phyloP scores from a whole-genome alignment of 2,888 invertebrate genomes.

The Phyto melanocephala region DNA sequence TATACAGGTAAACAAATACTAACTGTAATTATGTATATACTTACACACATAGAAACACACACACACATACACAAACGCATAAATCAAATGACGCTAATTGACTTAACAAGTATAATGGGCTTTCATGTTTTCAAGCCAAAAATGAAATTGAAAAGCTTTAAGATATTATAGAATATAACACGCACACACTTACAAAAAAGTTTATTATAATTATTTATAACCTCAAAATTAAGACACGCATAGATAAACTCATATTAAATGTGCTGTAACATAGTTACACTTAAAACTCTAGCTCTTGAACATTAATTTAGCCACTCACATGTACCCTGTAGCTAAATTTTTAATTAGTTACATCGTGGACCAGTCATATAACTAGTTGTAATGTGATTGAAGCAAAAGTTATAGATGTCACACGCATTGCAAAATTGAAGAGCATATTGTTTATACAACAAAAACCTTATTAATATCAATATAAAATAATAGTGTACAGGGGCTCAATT shows the following conservation, averaged over 20 bases:
- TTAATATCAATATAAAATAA: too few relatives aligned
- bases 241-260: background rate
- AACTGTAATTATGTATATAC: too few relatives aligned
- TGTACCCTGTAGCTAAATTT: too few relatives aligned
- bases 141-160: background rate
- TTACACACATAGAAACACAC: too few relatives aligned
- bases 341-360: too few relatives aligned
- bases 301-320: background rate
- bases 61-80: background rate
- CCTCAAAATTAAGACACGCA: background rate
- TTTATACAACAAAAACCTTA: too few relatives aligned
- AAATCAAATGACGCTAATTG: conserved; percentile 30
- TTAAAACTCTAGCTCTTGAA: background rate
- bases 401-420: too few relatives aligned
- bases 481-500: too few relatives aligned
- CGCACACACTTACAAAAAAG: background rate
- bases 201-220: background rate
- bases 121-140: conserved; percentile 7
- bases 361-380: too few relatives aligned
- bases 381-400: too few relatives aligned
- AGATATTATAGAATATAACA: background rate
- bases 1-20: background rate
- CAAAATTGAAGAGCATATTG: too few relatives aligned
- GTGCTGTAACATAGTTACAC: background rate
- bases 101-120: conserved; percentile 11